Evolutionary conservation across 2,797 vertebrate genomes (phyloP), one percentile per base, ranked within the genome.

Genomic region (Psittacula derbiana): DNA sequence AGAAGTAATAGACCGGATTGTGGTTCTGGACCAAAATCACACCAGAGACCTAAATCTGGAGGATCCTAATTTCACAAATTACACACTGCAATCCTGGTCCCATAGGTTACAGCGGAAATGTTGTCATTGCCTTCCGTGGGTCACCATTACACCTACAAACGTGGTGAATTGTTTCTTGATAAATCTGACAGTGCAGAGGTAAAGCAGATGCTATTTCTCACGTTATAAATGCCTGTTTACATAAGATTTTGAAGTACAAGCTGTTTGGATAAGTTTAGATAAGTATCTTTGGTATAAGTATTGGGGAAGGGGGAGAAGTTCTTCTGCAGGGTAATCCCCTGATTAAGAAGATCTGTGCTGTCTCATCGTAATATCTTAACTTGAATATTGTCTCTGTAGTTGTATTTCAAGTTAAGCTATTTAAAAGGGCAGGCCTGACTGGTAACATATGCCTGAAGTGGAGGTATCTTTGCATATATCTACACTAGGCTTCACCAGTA

Each of bases 51-150:
- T 36, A 41, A 73, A 64, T 15, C 12, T 46, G 19, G 30, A 73
- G 52, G 44, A 47, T 12, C 31, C 12, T 38, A 5, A 25, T 20
- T 49, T 44, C 31, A 44, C 20, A 38, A 4, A 3, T 4, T 55
- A 19, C 24, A 76, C 30, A 20, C 20, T 33, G 31, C 18, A 62
- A 2, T 30, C 11, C n/a, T 38, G 17, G 16, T 38, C 31, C 21
- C 1, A 0, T 1, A 3, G 31, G 31, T 8, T 17, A 27, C 25
- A 8, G 43, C 13, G 12, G 43, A 61, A 70, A 50, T 14, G n/a
- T 40, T 33, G 18, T 27, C 19, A 4, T 8, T 55, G 47, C 15
- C 36, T 69, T 65, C 46, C 38, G 2, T 10, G 23, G 5, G 47
- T 41, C 47, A 88, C 28, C 23, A 8, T 2, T 18, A 10, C n/a